A percentile compares a stretch with the other conserved stretches of the same genome.
Conservation (phyloP, 2,113 vertebrate species). For the Ornithorhynchus anatinus region DNA sequence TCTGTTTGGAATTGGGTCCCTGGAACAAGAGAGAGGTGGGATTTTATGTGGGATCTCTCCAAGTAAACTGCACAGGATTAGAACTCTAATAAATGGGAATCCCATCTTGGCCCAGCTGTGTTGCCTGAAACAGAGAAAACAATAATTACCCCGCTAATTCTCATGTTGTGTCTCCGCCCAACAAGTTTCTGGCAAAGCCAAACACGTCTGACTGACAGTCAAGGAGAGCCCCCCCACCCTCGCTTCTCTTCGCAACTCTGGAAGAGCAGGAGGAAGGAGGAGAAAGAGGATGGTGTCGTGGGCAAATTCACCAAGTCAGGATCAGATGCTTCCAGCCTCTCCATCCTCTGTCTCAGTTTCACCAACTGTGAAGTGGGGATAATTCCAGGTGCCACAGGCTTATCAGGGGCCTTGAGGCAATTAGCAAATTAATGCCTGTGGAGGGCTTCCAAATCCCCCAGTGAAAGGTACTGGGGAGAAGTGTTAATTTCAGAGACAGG, state of each 20-base stretch:
- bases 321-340: not conserved
- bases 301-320: too few species aligned
- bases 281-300: not conserved
- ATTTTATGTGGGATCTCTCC: slow-evolving; percentile 38
- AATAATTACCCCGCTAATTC: slow-evolving; percentile 22
- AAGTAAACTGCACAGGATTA: slow-evolving; percentile 30
- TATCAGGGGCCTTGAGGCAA: too few species aligned
- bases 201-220: not conserved
- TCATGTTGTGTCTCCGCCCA: not conserved
- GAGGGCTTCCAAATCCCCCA: not conserved
- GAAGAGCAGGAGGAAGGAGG: not conserved
- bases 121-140: slow-evolving; percentile 21
- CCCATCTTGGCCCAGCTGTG: slow-evolving; percentile 41
- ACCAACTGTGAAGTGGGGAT: not conserved
- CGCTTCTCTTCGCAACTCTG: too few species aligned
- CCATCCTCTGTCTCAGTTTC: not conserved
- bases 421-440: not conserved
- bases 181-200: not conserved
- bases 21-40: not conserved
- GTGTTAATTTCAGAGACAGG: not conserved
- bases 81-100: slow-evolving; percentile 10
- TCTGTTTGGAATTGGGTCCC: not conserved
- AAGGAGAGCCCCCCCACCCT: not conserved
- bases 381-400: not conserved
- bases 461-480: not conserved